Conservation (phyloP, 2,797 vertebrate species). For the Xerus rutilus region DNA sequence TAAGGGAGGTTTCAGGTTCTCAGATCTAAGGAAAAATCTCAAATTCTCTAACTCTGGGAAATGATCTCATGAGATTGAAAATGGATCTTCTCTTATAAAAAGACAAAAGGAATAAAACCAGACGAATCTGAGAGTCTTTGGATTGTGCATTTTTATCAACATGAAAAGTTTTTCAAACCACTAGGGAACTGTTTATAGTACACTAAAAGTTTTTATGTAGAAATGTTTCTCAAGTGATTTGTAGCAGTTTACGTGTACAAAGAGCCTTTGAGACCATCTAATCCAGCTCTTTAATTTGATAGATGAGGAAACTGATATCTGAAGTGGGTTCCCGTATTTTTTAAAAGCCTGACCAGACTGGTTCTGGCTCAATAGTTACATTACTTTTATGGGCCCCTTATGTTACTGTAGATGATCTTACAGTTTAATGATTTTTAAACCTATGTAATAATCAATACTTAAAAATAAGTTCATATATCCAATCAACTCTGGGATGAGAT, state of each 20-base stretch:
- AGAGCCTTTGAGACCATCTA: conserved; percentile 5
- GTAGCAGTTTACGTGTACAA: conserved; percentile 15
- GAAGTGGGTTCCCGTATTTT: conserved; percentile 2
- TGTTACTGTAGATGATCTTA: conserved; percentile 22
- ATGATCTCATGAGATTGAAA: conserved; percentile 44
- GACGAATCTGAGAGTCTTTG: not conserved
- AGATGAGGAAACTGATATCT: conserved; percentile 55
- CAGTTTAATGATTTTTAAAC: not conserved
- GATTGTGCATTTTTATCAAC: conserved; percentile 47
- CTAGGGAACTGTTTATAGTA: not conserved
- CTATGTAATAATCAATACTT: not conserved
- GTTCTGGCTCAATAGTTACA: conserved; percentile 13
- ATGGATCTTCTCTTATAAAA: not conserved
- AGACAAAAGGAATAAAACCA: conserved; percentile 44
- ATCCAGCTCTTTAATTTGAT: conserved; percentile 46
- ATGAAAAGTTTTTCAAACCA: conserved; percentile 35
- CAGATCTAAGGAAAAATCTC: not conserved
- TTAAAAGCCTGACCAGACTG: not conserved
- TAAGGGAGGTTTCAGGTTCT: not conserved
- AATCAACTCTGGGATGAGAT: conserved; percentile 15
- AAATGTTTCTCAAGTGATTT: conserved; percentile 30
- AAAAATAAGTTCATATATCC: not conserved
- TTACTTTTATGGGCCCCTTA: not conserved
- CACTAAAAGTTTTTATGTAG: conserved; percentile 48
- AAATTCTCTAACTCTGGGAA: conserved; percentile 19